Evolutionary conservation across 2,113 vertebrate species (phyloP).

Genomic region (Halcyon malimbica): DNA sequence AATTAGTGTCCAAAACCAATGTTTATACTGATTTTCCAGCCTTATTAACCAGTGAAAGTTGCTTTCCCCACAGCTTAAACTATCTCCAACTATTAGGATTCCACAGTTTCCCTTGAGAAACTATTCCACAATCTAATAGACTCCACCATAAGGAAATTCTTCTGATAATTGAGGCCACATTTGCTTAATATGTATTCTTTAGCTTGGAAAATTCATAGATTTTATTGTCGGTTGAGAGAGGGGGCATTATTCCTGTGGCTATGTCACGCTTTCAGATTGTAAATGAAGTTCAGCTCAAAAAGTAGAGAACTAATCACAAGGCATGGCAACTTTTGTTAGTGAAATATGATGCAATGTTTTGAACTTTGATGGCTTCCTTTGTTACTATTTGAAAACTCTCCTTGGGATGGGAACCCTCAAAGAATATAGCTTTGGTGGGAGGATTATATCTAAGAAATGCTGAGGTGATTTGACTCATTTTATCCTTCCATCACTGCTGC

Average conservation of each 20-base stretch:
- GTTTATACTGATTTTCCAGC: neutral
- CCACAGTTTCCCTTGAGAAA: constrained; percentile 12
- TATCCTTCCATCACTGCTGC: neutral
- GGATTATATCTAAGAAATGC: neutral
- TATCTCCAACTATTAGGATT: neutral
- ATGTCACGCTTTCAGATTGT: neutral
- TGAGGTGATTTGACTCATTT: neutral
- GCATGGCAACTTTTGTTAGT: neutral
- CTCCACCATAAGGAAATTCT: neutral
- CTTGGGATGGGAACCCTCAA: neutral
- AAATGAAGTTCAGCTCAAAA: neutral
- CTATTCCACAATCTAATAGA: neutral
- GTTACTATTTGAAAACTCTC: neutral
- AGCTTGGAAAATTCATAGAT: neutral
- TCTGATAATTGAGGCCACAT: constrained; percentile 5
- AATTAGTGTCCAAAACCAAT: neutral
- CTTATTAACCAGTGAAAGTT: neutral
- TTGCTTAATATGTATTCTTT: neutral
- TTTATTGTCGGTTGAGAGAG: neutral
- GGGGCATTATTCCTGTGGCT: neutral
- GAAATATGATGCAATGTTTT: neutral
- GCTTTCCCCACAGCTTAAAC: neutral
- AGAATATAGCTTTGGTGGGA: neutral
- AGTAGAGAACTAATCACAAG: neutral
- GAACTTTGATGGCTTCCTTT: neutral